These are phyloP conservation scores for Labeo calbasu DNA, from an alignment of 2,797 vertebrate species.

Conservation along the genomic window DNA sequence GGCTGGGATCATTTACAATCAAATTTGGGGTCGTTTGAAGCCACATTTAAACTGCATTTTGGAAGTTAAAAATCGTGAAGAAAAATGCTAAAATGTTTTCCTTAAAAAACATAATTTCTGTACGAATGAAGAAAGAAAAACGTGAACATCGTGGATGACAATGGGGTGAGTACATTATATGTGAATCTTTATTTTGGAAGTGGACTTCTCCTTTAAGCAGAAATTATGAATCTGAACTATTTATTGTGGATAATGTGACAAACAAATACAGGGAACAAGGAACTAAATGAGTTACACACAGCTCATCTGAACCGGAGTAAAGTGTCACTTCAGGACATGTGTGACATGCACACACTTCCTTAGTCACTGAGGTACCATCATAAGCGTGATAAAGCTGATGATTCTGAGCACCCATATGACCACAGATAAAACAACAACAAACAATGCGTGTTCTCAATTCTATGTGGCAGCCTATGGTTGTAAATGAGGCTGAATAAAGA, in stretches of 20 bases:
- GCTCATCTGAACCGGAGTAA: not conserved
- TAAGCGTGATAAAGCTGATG: slow-evolving; percentile 8
- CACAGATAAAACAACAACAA: slow-evolving; percentile 18
- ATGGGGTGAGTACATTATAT: no score
- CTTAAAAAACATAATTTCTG: no score
- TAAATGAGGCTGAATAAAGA: slow-evolving; percentile 30
- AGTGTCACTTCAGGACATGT: not conserved
- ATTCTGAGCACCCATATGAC: slow-evolving; percentile 29
- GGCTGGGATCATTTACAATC: no score
- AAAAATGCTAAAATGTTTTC: no score
- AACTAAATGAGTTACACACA: not conserved
- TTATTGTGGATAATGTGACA: not conserved
- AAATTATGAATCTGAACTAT: no score
- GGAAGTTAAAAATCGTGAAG: no score
- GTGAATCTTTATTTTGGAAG: no score
- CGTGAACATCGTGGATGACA: no score
- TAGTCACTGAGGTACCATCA: not conserved
- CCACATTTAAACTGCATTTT: no score
- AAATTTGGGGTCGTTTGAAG: no score
- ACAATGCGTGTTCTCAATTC: not conserved
- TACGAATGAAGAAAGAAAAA: no score
- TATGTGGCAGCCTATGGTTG: not conserved
- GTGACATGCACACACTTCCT: not conserved
- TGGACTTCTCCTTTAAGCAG: no score
- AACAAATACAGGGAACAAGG: not conserved